phyloP scores from a whole-genome alignment of 2,888 invertebrate genomes.

The Aspidiotus destructor region DNA sequence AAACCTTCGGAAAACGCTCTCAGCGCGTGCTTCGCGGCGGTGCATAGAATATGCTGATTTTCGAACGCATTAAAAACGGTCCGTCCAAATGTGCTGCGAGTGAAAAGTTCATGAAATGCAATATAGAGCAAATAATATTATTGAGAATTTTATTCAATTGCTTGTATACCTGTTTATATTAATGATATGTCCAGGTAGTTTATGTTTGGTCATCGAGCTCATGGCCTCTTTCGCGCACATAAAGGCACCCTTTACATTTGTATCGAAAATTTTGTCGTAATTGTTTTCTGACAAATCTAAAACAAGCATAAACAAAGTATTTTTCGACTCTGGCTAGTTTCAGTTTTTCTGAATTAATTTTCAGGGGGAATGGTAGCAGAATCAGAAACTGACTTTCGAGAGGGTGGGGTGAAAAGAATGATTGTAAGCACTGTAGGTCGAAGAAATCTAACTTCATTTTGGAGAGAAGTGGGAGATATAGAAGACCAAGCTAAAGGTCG shows the following conservation, averaged over 20 bases:
- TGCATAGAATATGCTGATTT: neutral
- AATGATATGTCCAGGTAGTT: conserved; percentile 23
- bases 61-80: neutral
- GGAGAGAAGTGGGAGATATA: too few species aligned
- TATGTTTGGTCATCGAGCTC: conserved; percentile 27
- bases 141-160: neutral
- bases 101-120: neutral
- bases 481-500: too few species aligned
- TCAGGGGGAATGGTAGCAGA: too few species aligned
- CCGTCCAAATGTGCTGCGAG: neutral
- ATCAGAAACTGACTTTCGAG: too few species aligned
- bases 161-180: conserved; percentile 29
- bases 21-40: conserved; percentile 4
- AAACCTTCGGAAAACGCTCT: neutral
- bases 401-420: too few species aligned
- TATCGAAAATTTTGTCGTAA: conserved; percentile 13
- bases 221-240: conserved; percentile 30
- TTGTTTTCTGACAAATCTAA: neutral
- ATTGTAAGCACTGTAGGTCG: too few species aligned
- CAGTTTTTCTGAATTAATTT: too few species aligned
- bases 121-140: neutral
- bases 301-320: neutral
- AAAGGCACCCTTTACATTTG: conserved; percentile 25
- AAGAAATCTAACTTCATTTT: too few species aligned
- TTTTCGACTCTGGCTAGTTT: too few species aligned